phyloP scores from a whole-genome alignment of 2,113 vertebrate genomes.

The Seriola rivoliana region DNA sequence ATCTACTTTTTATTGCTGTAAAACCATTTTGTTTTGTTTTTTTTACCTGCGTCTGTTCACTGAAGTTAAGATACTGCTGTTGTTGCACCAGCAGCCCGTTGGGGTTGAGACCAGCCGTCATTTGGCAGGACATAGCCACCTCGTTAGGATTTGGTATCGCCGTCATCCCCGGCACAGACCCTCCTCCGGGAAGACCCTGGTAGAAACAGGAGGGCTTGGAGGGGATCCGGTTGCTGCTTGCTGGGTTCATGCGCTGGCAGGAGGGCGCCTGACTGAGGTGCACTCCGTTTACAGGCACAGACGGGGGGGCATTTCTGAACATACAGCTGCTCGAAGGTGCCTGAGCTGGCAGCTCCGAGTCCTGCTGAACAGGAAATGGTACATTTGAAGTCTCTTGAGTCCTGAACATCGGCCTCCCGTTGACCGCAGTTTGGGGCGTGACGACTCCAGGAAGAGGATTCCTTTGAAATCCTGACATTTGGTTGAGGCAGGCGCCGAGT shows the following conservation, averaged over 20 bases:
- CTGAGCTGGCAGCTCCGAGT: not conserved
- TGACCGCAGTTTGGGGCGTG: constrained; percentile 9
- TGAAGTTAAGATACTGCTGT: constrained; percentile 67
- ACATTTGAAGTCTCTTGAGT: constrained; percentile 30
- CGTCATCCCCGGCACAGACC: not conserved
- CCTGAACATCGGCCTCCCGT: constrained; percentile 24
- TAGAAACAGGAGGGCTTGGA: constrained; percentile 61
- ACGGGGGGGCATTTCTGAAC: constrained; percentile 42
- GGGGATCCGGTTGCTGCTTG: constrained; percentile 28
- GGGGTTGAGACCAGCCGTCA: constrained; percentile 4
- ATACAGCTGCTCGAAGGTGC: constrained; percentile 42
- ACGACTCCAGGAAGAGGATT: not conserved
- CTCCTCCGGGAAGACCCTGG: constrained; percentile 25
- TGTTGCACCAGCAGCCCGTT: constrained; percentile 27
- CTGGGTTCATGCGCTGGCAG: constrained; percentile 29
- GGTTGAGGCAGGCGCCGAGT: not conserved
- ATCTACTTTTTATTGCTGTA: no score
- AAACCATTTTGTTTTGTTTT: not conserved
- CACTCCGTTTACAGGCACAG: constrained; percentile 14
- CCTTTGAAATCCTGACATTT: constrained; percentile 21
- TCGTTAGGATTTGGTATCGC: constrained; percentile 43
- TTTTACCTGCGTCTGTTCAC: constrained; percentile 77
- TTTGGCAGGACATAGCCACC: constrained; percentile 46
- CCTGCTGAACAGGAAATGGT: constrained; percentile 41
- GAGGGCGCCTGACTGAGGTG: constrained; percentile 23